Conservation (phyloP, 1,140 invertebrate genomes). For the Muscidifurax raptorellus region DNA sequence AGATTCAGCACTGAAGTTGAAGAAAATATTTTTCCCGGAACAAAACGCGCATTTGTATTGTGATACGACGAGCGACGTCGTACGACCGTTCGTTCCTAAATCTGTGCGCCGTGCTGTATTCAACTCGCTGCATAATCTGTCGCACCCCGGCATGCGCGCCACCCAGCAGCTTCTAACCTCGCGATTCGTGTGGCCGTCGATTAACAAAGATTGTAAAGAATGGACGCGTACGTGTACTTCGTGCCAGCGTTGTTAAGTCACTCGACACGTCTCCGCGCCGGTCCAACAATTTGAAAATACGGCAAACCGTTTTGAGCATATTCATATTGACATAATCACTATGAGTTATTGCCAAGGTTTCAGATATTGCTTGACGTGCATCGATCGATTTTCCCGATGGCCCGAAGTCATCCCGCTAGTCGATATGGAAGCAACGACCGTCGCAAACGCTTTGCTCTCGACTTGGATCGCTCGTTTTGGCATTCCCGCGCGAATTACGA, state of each 20-base stretch:
- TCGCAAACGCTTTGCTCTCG: conserved; percentile 54
- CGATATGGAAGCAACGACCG: conserved; percentile 54
- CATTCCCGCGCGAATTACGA: conserved; percentile 57
- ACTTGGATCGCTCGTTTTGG: conserved; percentile 63
- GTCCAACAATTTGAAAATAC: conserved; percentile 52
- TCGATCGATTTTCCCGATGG: conserved; percentile 59
- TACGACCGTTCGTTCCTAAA: conserved; percentile 49
- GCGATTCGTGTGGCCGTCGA: conserved; percentile 59
- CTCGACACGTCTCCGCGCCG: conserved; percentile 58
- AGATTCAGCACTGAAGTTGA: not conserved
- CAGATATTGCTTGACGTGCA: conserved; percentile 58
- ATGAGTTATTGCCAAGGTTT: conserved; percentile 35
- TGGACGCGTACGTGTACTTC: conserved; percentile 59
- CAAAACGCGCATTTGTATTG: conserved; percentile 38
- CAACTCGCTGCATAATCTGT: conserved; percentile 38
- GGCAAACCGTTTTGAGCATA: conserved; percentile 54
- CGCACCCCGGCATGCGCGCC: conserved; percentile 56
- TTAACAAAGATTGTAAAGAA: conserved; percentile 61
- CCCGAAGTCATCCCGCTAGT: conserved; percentile 59
- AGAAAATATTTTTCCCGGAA: conserved; percentile 13
- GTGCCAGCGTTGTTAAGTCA: conserved; percentile 63
- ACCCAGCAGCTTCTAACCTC: conserved; percentile 51
- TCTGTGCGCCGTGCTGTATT: conserved; percentile 34
- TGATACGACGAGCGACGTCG: conserved; percentile 39
- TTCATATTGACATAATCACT: conserved; percentile 58